Conservation (phyloP, 2,888 invertebrate genomes). For the Antheraea assamensis region DNA sequence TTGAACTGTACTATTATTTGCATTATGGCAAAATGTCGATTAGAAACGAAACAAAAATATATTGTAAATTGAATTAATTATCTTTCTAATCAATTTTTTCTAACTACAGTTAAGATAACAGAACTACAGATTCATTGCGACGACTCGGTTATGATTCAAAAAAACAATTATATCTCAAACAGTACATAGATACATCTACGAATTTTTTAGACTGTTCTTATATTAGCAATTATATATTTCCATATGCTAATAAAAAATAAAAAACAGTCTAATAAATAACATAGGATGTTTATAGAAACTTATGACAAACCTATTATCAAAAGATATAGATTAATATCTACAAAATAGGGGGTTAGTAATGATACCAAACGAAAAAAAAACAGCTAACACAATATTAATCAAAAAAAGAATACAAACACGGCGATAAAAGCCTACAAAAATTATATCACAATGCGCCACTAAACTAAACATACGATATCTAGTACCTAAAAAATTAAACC, state of each 20-base stretch:
- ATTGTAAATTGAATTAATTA: neutral
- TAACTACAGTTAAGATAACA: neutral
- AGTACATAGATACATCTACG: neutral
- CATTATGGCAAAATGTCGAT: neutral
- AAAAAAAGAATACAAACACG: neutral
- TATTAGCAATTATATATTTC: neutral
- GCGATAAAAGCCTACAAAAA: conserved; percentile 22
- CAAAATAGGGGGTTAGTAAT: conserved; percentile 12
- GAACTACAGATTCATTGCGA: neutral
- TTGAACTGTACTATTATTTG: neutral
- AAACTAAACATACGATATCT: conserved; percentile 19
- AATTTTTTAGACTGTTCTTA: neutral
- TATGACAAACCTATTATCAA: conserved; percentile 5
- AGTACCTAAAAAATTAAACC: conserved; percentile 14
- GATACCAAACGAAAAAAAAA: neutral
- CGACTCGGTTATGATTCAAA: neutral
- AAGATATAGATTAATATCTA: conserved; percentile 11
- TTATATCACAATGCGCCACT: conserved; percentile 41
- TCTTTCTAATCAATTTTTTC: neutral
- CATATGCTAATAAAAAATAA: conserved; percentile 6
- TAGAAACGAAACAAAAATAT: neutral
- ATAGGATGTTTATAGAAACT: neutral
- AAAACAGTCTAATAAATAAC: conserved; percentile 7
- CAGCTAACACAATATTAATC: neutral
- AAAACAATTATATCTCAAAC: neutral